phyloP scores from a whole-genome alignment of 2,113 vertebrate genomes.

The Talpa occidentalis region DNA sequence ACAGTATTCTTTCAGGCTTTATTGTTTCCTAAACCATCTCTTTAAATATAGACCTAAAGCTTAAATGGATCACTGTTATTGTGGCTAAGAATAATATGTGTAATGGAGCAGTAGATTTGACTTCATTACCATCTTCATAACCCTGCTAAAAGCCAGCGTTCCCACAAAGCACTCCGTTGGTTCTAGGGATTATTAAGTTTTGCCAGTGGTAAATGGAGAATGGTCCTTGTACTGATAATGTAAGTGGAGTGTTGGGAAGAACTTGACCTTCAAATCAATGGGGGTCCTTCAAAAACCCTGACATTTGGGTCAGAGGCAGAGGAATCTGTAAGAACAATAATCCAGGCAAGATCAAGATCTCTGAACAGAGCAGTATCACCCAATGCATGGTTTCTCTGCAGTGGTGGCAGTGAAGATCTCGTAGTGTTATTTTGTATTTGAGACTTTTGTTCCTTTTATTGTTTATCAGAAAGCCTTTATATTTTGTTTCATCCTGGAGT shows the following conservation, averaged over 20 bases:
- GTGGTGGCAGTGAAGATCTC: neutral
- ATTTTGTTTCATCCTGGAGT: neutral
- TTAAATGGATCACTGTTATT: constrained; percentile 38
- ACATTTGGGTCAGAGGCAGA: neutral
- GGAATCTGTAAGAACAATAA: neutral
- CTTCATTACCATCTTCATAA: constrained; percentile 52
- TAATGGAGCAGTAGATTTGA: constrained; percentile 39
- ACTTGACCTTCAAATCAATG: neutral
- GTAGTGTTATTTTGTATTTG: neutral
- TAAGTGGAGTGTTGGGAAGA: constrained; percentile 16
- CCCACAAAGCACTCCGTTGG: neutral
- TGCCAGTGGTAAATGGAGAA: neutral
- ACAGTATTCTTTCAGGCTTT: constrained; percentile 70
- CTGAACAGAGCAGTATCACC: neutral
- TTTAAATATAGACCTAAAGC: constrained; percentile 69
- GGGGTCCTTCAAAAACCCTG: neutral
- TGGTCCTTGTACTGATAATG: constrained; percentile 11
- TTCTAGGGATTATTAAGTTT: constrained; percentile 12
- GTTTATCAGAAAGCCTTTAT: constrained; percentile 19
- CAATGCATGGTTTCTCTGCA: neutral
- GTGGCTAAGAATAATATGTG: constrained; percentile 67
- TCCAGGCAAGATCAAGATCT: neutral
- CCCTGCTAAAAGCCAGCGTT: neutral
- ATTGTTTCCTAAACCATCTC: constrained; percentile 77
- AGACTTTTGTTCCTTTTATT: neutral